phyloP scores from a whole-genome alignment of 2,113 vertebrate species.

The Ophiodon elongatus region DNA sequence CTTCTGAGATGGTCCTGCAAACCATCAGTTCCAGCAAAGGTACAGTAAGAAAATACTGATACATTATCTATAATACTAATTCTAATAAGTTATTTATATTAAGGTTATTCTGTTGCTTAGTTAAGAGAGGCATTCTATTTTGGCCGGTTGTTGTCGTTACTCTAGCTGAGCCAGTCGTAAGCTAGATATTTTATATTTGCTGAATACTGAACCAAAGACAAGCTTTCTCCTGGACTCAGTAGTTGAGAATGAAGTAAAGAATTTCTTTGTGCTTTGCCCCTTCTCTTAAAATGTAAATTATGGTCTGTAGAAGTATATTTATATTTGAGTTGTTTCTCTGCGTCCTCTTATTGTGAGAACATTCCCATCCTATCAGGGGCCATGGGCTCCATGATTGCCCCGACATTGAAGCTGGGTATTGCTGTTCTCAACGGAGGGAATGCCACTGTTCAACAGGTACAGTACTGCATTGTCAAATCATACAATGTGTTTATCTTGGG shows the following conservation, averaged over 20 bases:
- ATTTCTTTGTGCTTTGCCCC: neutral
- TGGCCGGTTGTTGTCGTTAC: neutral
- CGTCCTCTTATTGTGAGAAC: constrained; percentile 3
- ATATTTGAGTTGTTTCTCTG: neutral
- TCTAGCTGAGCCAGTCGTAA: constrained; percentile 5
- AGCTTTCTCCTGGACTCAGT: neutral
- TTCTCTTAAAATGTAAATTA: constrained; percentile 2
- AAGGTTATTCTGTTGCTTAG: neutral
- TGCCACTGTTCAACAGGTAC: constrained; percentile 93
- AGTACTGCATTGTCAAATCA: neutral
- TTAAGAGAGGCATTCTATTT: neutral
- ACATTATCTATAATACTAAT: no score
- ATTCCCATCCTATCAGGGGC: constrained; percentile 77
- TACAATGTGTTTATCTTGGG: neutral
- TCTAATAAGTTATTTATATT: neutral
- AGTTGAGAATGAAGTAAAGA: neutral
- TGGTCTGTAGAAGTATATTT: neutral
- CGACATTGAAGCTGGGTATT: constrained; percentile 93
- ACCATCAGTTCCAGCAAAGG: constrained; percentile 95
- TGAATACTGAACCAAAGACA: neutral
- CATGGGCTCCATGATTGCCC: constrained; percentile 90
- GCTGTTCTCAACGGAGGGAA: constrained; percentile 95
- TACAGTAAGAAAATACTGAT: constrained; percentile 57
- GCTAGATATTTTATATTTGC: constrained; percentile 1
- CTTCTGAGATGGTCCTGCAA: constrained; percentile 95